phyloP scores from a whole-genome alignment of 2,113 vertebrate species.

The Pluvianellus socialis region DNA sequence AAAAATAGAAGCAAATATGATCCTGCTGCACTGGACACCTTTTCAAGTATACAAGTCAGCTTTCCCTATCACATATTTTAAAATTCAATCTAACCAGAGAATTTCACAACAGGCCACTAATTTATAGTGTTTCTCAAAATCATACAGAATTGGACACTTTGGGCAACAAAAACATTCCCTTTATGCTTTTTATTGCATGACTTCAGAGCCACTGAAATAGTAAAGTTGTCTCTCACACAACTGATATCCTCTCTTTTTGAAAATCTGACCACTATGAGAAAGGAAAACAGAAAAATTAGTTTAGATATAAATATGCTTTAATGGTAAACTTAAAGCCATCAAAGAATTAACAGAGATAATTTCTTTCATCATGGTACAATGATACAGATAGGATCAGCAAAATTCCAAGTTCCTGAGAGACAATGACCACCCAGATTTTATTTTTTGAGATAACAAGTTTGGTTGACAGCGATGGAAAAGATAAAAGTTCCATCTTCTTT shows the following conservation, averaged over 20 bases:
- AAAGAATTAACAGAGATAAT: background rate
- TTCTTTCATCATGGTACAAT: background rate
- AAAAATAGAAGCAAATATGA: background rate
- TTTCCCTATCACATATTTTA: background rate
- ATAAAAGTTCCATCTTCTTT: background rate
- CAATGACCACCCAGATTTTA: background rate
- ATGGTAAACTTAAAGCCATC: background rate
- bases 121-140: background rate
- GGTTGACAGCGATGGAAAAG: background rate
- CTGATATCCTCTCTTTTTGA: background rate
- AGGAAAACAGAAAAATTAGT: background rate
- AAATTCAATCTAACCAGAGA: background rate
- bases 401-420: background rate
- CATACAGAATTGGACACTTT: background rate
- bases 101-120: background rate
- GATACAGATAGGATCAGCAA: background rate
- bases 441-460: background rate
- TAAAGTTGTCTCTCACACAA: background rate
- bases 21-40: background rate
- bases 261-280: background rate
- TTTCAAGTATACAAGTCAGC: background rate
- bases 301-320: background rate
- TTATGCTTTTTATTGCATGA: background rate
- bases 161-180: background rate
- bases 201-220: background rate